These are phyloP conservation scores for Chiloscyllium punctatum DNA, from an alignment of 2,797 vertebrate genomes.

Conservation along the genomic window DNA sequence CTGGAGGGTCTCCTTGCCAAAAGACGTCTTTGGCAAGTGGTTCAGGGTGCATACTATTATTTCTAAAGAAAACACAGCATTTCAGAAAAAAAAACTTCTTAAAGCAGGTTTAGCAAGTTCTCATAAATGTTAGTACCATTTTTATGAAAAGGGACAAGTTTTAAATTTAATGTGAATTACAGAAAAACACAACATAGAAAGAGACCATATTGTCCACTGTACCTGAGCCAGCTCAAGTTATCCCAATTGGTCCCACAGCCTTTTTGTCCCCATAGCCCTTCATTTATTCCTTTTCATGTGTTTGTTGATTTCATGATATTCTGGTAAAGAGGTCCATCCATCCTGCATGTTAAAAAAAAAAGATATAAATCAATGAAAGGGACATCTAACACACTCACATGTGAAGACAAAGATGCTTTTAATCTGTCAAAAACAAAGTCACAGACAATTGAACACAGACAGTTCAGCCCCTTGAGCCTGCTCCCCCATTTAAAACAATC, in stretches of 20 bases:
- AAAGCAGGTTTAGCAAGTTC: neutral
- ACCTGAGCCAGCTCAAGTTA: neutral
- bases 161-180: neutral
- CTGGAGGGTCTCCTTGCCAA: conserved; percentile 3
- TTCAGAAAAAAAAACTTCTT: neutral
- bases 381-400: neutral
- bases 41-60: too few species aligned
- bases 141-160: neutral
- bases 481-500: too few species aligned
- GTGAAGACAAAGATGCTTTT: neutral
- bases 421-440: neutral
- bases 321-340: neutral
- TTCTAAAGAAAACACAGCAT: neutral
- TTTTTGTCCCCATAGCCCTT: neutral
- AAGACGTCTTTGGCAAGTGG: neutral
- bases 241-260: neutral
- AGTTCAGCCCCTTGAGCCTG: too few species aligned
- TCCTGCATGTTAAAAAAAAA: neutral
- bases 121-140: neutral
- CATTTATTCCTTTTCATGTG: neutral
- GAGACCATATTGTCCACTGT: too few species aligned
- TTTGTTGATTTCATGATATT: neutral
- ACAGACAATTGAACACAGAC: too few species aligned
- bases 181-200: neutral
- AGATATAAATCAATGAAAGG: neutral